These are phyloP conservation scores for Hormiphora californensis DNA, from an alignment of 37 sponge, comb jelly and placozoan genomes.

Conservation along the genomic window DNA sequence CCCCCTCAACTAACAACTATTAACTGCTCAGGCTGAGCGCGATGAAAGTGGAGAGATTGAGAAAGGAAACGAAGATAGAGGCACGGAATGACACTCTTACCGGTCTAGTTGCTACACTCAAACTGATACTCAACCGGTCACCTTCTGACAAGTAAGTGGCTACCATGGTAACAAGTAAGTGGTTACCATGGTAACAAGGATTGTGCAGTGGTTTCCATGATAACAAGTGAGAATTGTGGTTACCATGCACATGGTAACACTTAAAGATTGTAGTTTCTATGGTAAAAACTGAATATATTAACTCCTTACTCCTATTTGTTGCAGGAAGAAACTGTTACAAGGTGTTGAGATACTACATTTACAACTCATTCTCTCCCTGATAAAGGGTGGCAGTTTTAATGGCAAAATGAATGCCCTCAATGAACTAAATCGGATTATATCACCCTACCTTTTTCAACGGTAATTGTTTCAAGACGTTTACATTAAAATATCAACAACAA, in stretches of 20 bases:
- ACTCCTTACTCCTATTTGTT: neutral
- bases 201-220: no score
- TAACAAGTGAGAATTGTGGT: no score
- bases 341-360: conserved; percentile 34
- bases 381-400: conserved; percentile 85
- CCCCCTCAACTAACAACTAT: neutral
- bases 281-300: no score
- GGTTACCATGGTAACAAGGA: no score
- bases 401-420: conserved; percentile 99
- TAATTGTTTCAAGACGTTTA: neutral
- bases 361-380: conserved; percentile 57
- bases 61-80: conserved; percentile 51
- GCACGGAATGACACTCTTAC: conserved; percentile 38
- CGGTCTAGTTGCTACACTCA: neutral
- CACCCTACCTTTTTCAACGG: conserved; percentile 38
- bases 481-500: no score
- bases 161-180: no score
- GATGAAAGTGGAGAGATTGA: no score
- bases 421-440: conserved; percentile 62
- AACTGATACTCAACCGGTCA: conserved; percentile 24
- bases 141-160: conserved; percentile 47
- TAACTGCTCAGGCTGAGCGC: no score
- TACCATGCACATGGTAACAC: no score
- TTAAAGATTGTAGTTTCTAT: no score
- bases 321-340: conserved; percentile 9